Conservation (phyloP, 2,113 vertebrate species). For the Oncorhynchus tshawytscha region DNA sequence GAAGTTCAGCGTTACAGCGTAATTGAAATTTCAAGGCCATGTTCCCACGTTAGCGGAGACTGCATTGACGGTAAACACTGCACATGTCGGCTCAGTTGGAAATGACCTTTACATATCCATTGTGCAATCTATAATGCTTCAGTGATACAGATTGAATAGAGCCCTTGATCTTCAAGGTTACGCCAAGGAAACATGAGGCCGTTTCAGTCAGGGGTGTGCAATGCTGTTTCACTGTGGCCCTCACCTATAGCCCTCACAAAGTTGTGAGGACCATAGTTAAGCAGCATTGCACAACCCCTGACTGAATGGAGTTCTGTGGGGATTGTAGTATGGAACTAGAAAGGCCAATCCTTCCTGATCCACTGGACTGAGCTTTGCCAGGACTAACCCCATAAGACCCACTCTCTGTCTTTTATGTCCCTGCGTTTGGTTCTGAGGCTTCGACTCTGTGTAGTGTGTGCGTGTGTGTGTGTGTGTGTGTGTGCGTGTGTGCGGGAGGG, state of each 20-base stretch:
- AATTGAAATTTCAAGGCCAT: no score
- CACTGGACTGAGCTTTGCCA: slow-evolving; percentile 46
- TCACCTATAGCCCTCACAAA: slow-evolving; percentile 27
- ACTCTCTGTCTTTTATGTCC: slow-evolving; percentile 53
- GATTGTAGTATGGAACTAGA: slow-evolving; percentile 41
- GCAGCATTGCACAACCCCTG: slow-evolving; percentile 33
- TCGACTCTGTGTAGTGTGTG: slow-evolving; percentile 2
- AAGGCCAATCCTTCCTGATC: slow-evolving; percentile 53
- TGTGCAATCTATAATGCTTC: no score
- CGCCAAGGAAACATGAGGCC: no score
- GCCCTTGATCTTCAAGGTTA: no score
- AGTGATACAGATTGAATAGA: no score
- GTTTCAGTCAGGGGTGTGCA: no score
- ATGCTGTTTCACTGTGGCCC: no score
- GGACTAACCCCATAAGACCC: slow-evolving; percentile 41
- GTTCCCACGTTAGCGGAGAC: no score
- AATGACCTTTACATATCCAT: no score
- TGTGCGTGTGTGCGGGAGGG: background rate
- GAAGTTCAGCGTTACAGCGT: no score
- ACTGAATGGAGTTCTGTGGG: slow-evolving; percentile 37
- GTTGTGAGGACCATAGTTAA: slow-evolving; percentile 46
- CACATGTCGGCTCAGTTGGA: no score
- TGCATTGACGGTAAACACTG: no score
- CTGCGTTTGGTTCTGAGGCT: slow-evolving; percentile 37
- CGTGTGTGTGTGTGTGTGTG: background rate